These are phyloP conservation scores for Aegithalos caudatus DNA, from an alignment of 2,113 vertebrate genomes.

Conservation along the genomic window DNA sequence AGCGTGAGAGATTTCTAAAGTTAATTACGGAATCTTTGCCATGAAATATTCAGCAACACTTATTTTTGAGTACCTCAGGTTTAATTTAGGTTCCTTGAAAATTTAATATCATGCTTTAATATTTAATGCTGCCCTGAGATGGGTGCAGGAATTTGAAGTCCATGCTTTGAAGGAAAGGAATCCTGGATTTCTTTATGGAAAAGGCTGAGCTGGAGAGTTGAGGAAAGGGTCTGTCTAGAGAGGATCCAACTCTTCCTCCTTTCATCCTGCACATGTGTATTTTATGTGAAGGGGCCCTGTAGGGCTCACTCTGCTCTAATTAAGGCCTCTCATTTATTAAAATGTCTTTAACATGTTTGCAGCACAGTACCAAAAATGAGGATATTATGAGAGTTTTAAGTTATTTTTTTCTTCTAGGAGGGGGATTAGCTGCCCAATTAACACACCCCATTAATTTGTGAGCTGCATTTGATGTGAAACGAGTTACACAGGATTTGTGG, in stretches of 20 bases:
- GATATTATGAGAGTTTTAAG: neutral
- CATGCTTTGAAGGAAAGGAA: neutral
- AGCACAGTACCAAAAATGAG: neutral
- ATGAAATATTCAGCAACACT: slow-evolving; percentile 59
- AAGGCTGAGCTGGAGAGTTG: neutral
- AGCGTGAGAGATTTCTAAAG: neutral
- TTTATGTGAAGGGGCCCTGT: neutral
- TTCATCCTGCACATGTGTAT: neutral
- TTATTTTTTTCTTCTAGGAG: neutral
- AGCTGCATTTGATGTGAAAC: neutral
- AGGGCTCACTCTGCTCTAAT: slow-evolving; percentile 18
- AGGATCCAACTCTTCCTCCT: neutral
- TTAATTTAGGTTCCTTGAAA: slow-evolving; percentile 61
- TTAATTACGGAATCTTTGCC: slow-evolving; percentile 42
- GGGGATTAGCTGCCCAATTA: slow-evolving; percentile 55
- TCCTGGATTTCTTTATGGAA: neutral
- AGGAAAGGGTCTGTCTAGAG: neutral
- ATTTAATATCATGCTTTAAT: slow-evolving; percentile 64
- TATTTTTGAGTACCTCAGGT: slow-evolving; percentile 50
- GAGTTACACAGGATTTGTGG: neutral
- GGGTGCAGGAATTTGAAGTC: neutral
- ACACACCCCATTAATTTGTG: slow-evolving; percentile 34
- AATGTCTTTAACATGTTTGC: neutral
- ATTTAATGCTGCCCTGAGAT: slow-evolving; percentile 47
- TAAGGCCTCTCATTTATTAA: slow-evolving; percentile 53